Evolutionary conservation across 2,797 vertebrate species (phyloP).

Genomic region (Crenichthys baileyi): DNA sequence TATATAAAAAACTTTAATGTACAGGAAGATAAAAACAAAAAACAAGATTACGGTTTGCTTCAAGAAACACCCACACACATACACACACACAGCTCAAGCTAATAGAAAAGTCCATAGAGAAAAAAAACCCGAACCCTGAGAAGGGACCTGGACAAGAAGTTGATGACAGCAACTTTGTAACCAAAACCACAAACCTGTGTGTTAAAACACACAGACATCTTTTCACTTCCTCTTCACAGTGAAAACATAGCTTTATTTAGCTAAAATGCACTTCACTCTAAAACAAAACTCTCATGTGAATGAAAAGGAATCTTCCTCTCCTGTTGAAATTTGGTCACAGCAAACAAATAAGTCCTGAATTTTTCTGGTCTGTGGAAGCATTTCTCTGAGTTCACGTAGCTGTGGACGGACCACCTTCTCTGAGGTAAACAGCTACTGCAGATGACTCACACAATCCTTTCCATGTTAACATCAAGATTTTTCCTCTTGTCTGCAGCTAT

Average conservation of each 20-base stretch:
- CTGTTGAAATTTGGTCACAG: neutral
- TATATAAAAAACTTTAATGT: neutral
- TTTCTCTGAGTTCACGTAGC: neutral
- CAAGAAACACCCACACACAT: too few relatives aligned
- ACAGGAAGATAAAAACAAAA: too few relatives aligned
- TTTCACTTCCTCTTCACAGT: constrained; percentile 1
- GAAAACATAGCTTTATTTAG: too few relatives aligned
- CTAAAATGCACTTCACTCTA: neutral
- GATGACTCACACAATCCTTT: constrained; percentile 8
- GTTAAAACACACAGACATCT: too few relatives aligned
- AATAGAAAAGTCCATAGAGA: too few relatives aligned
- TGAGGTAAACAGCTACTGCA: neutral
- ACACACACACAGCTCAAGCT: too few relatives aligned
- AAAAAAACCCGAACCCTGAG: too few relatives aligned
- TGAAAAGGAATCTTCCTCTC: neutral
- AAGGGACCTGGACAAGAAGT: too few relatives aligned
- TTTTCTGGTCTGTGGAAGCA: too few relatives aligned
- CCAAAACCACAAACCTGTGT: too few relatives aligned
- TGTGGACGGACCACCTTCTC: neutral
- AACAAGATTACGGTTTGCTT: too few relatives aligned
- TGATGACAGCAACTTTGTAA: too few relatives aligned
- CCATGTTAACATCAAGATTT: constrained; percentile 44
- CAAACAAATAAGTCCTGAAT: neutral
- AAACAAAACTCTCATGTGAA: neutral
- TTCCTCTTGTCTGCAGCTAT: neutral